Conservation (phyloP, 2,113 vertebrate species). For the Psammodynastes pulverulentus region DNA sequence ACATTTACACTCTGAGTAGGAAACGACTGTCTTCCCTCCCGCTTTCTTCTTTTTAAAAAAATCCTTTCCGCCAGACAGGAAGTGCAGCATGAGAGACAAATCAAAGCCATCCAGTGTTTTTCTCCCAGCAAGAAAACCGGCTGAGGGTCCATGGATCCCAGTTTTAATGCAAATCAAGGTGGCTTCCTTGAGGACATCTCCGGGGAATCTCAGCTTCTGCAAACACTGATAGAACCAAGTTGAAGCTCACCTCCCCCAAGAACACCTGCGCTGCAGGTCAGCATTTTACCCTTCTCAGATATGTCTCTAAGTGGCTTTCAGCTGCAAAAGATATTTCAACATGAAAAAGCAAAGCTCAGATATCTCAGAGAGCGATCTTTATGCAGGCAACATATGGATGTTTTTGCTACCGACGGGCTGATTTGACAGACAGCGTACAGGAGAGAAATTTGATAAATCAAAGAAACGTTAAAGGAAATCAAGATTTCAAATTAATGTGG, state of each 20-base stretch:
- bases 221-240: not conserved
- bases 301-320: not conserved
- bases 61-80: not conserved
- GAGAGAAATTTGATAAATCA: not conserved
- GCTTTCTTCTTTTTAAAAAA: not conserved
- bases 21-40: slow-evolving; percentile 26
- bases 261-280: not conserved
- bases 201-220: not conserved
- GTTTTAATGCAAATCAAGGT: not conserved
- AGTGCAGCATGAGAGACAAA: not conserved
- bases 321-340: not conserved
- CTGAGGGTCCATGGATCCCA: not conserved
- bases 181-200: not conserved
- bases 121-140: not conserved
- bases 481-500: not conserved
- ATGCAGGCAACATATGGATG: not conserved
- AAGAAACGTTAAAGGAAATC: not conserved
- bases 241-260: not conserved
- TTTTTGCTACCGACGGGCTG: not conserved
- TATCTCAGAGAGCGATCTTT: not conserved
- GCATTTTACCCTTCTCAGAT: not conserved
- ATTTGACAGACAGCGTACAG: not conserved
- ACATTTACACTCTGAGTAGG: not conserved
- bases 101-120: not conserved
- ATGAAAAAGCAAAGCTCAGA: not conserved